These are phyloP conservation scores for Etia nguti DNA, from an alignment of 2,113 vertebrate genomes.

Conservation along the genomic window DNA sequence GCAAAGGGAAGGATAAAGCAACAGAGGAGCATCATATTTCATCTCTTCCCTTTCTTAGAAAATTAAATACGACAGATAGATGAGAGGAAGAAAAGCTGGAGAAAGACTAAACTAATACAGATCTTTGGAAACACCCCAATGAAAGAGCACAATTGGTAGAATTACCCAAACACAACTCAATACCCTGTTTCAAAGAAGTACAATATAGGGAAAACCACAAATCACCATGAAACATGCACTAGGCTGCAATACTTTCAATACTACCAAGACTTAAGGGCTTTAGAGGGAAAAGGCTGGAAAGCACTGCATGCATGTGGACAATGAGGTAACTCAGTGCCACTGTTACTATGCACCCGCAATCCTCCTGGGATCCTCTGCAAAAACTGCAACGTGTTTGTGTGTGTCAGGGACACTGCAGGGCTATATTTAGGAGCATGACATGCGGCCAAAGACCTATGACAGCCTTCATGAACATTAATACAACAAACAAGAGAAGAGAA, in stretches of 20 bases:
- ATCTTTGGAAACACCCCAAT: not conserved
- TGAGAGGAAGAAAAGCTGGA: not conserved
- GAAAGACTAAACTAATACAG: not conserved
- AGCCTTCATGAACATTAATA: slow-evolving; percentile 32
- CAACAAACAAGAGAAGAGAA: not conserved
- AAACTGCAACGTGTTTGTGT: slow-evolving; percentile 58
- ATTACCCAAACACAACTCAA: not conserved
- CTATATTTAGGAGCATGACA: slow-evolving; percentile 70
- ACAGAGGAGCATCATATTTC: slow-evolving; percentile 36
- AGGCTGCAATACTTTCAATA: not conserved
- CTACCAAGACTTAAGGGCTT: not conserved
- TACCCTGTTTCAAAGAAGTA: not conserved
- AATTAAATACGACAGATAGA: slow-evolving; percentile 28
- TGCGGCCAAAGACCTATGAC: slow-evolving; percentile 36
- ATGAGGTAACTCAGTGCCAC: slow-evolving; percentile 34
- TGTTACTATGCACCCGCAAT: slow-evolving; percentile 57
- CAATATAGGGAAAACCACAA: not conserved
- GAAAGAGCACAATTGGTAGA: not conserved
- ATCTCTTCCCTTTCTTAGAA: slow-evolving; percentile 32
- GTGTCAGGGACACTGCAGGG: slow-evolving; percentile 13
- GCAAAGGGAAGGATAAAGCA: not conserved
- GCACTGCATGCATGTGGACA: not conserved
- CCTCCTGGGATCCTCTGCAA: slow-evolving; percentile 29
- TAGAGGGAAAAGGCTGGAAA: not conserved
- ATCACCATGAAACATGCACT: not conserved